Conservation (phyloP, 2,113 vertebrate species). For the Muntiacus reevesi region DNA sequence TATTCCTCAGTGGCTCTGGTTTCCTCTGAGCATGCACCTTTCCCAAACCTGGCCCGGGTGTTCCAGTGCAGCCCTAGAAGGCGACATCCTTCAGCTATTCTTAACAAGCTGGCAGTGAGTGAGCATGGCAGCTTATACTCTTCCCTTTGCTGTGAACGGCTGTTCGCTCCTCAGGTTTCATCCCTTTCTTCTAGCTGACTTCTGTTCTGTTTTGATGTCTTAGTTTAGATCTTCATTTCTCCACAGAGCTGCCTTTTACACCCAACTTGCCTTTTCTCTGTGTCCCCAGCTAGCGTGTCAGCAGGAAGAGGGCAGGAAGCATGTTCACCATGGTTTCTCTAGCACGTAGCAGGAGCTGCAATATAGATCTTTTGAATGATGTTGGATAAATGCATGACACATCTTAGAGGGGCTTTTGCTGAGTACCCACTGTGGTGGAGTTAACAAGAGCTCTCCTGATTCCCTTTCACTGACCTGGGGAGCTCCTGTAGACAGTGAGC, state of each 20-base stretch:
- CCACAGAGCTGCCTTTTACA: background rate
- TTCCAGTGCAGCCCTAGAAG: background rate
- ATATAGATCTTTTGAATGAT: background rate
- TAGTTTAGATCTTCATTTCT: background rate
- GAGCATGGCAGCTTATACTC: background rate
- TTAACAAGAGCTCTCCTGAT: background rate
- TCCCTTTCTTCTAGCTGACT: background rate
- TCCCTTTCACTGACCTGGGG: background rate
- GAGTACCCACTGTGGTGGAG: background rate
- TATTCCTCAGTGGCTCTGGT: too few species aligned
- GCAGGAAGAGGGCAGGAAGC: background rate
- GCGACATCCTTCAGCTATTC: background rate
- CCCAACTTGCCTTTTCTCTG: background rate
- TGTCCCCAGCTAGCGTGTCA: background rate
- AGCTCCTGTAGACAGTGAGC: background rate
- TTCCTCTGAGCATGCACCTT: background rate
- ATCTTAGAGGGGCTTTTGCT: background rate
- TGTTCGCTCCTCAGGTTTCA: background rate
- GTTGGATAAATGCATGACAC: background rate
- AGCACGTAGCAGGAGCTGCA: fast-evolving
- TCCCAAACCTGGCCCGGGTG: background rate
- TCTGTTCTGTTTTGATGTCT: background rate
- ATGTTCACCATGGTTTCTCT: background rate
- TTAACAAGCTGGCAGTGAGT: background rate
- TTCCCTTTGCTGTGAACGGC: background rate